phyloP scores from a whole-genome alignment of 2,113 vertebrate genomes.

The Pandion haliaetus region DNA sequence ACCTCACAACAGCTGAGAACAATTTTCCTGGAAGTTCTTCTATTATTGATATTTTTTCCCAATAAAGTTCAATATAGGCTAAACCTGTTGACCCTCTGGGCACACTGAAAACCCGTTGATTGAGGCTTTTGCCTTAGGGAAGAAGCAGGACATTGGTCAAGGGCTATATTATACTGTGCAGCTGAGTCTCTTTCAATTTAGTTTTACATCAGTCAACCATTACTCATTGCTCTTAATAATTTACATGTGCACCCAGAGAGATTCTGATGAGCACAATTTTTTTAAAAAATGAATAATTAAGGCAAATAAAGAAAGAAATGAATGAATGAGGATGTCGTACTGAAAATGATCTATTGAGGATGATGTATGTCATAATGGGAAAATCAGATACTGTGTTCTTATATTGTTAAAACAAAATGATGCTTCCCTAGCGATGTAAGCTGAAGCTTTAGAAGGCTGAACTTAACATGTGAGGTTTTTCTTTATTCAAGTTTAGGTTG shows the following conservation, averaged over 20 bases:
- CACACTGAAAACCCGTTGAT: not conserved
- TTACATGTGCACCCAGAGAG: not conserved
- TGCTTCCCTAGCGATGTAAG: not conserved
- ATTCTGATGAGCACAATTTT: not conserved
- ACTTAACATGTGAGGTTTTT: not conserved
- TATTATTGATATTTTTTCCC: not conserved
- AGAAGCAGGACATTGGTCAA: not conserved
- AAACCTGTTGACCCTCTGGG: not conserved
- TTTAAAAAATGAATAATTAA: not conserved
- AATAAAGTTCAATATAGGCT: not conserved
- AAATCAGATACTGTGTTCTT: not conserved
- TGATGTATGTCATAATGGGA: not conserved
- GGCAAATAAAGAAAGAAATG: not conserved
- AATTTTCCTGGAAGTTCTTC: not conserved
- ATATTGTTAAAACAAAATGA: not conserved
- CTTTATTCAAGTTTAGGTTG: not conserved
- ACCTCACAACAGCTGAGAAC: not conserved
- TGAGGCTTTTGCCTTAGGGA: not conserved
- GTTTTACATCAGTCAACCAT: not conserved
- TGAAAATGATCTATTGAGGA: not conserved
- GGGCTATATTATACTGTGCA: not conserved
- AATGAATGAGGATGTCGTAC: not conserved
- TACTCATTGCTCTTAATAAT: slow-evolving; percentile 4
- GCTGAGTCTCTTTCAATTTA: not conserved
- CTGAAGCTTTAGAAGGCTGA: not conserved